Conservation (phyloP, 1,140 invertebrate species). For the Papilio machaon region DNA sequence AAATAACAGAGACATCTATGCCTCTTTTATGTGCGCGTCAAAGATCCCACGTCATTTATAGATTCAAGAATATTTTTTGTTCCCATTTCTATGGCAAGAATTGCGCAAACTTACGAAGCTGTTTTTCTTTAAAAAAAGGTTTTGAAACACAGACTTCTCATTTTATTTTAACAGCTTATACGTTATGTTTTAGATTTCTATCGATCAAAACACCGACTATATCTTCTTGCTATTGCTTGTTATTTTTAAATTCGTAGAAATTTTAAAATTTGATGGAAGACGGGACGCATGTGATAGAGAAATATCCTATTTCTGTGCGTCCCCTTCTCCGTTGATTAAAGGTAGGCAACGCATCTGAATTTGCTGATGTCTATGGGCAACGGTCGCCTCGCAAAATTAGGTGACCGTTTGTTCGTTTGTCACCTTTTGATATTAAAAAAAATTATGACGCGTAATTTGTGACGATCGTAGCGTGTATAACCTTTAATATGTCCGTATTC, state of each 20-base stretch:
- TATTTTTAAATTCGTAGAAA: not conserved
- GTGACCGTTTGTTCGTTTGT: too few relatives aligned
- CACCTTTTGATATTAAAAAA: too few relatives aligned
- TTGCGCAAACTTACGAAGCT: not conserved
- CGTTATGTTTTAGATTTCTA: not conserved
- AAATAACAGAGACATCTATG: constrained; percentile 35
- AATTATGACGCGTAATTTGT: not conserved
- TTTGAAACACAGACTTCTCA: not conserved
- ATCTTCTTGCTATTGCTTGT: not conserved
- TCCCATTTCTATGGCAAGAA: not conserved
- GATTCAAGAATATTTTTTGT: not conserved
- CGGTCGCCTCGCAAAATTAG: too few relatives aligned
- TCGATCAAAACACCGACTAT: not conserved
- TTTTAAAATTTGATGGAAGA: not conserved
- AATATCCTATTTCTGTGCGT: too few relatives aligned
- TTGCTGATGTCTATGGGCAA: too few relatives aligned
- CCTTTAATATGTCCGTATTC: too few relatives aligned
- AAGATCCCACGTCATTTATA: constrained; percentile 26
- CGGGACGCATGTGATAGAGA: too few relatives aligned
- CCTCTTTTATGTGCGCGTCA: constrained; percentile 33
- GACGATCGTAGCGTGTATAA: not conserved
- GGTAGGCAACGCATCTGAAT: too few relatives aligned
- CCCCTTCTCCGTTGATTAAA: too few relatives aligned
- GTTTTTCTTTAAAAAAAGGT: not conserved
- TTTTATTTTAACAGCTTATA: not conserved